These are phyloP conservation scores for Peromyscus nudipes DNA, from an alignment of 2,797 vertebrate genomes.

Conservation along the genomic window DNA sequence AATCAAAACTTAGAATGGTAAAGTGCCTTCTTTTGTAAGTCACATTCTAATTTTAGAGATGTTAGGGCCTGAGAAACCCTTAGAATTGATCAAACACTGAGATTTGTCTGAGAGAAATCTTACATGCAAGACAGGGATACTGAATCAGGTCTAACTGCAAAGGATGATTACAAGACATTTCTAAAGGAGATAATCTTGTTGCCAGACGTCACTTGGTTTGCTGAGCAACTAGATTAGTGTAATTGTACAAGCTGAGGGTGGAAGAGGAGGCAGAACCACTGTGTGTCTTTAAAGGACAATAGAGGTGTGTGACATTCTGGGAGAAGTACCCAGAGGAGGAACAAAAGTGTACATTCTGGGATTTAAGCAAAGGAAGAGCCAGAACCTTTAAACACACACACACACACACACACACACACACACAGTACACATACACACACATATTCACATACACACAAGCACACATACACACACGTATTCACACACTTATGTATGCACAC, in stretches of 20 bases:
- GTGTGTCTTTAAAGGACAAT: not conserved
- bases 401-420: not conserved
- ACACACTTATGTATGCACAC: not conserved
- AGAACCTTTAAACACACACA: not conserved
- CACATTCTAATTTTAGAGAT: slow-evolving; percentile 49
- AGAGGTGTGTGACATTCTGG: not conserved
- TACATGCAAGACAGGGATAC: not conserved
- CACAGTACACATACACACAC: not conserved
- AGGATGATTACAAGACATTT: not conserved
- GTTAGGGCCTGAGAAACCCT: slow-evolving; percentile 25
- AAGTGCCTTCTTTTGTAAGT: slow-evolving; percentile 13
- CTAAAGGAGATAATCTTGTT: not conserved
- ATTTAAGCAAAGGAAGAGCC: not conserved
- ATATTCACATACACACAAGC: not conserved
- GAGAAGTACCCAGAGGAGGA: not conserved
- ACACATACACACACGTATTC: not conserved
- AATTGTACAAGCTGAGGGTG: too few relatives aligned
- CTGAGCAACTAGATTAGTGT: not conserved
- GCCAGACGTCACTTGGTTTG: not conserved
- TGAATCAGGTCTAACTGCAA: not conserved
- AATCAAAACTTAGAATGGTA: slow-evolving; percentile 45
- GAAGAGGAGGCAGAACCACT: not conserved
- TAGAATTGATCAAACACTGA: not conserved
- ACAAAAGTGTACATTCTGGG: not conserved
- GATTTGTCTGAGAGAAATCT: not conserved